phyloP scores from a whole-genome alignment of 1,140 invertebrate genomes.

The Papilio dardanus region DNA sequence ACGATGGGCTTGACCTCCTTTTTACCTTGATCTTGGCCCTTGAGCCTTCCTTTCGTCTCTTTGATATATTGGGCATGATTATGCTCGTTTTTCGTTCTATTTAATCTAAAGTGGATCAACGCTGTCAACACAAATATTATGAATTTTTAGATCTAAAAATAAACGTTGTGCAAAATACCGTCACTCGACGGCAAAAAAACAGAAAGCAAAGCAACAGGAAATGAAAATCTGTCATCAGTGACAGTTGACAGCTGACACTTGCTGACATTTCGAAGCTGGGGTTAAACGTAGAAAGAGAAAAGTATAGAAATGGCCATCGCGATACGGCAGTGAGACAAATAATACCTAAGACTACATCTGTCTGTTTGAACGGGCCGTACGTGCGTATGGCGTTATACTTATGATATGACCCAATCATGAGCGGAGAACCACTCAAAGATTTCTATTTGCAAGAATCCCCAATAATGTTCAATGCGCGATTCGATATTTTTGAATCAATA shows the following conservation, averaged over 20 bases:
- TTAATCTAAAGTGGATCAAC: slow-evolving; percentile 10
- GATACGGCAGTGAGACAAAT: too few relatives aligned
- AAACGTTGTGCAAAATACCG: slow-evolving; percentile 30
- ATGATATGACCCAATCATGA: too few relatives aligned
- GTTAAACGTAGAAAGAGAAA: too few relatives aligned
- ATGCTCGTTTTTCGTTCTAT: not conserved
- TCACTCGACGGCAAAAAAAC: slow-evolving; percentile 18
- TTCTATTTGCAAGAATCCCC: too few relatives aligned
- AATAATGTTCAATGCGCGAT: too few relatives aligned
- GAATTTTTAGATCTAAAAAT: slow-evolving; percentile 35
- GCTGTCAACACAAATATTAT: slow-evolving; percentile 37
- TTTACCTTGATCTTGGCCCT: slow-evolving; percentile 76
- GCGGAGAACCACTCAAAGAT: too few relatives aligned
- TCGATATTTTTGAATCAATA: too few relatives aligned
- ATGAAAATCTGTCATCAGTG: not conserved
- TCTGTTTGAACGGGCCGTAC: too few relatives aligned
- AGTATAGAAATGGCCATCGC: too few relatives aligned
- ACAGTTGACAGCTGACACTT: too few relatives aligned
- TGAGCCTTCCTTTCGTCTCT: slow-evolving; percentile 69
- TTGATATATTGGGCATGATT: slow-evolving; percentile 73
- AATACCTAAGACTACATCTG: too few relatives aligned
- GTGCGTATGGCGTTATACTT: too few relatives aligned
- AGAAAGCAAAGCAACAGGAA: slow-evolving; percentile 36
- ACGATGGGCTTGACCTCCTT: slow-evolving; percentile 60
- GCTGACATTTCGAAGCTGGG: not conserved